phyloP scores from a whole-genome alignment of 2,113 vertebrate species.

The Clinocottus analis region DNA sequence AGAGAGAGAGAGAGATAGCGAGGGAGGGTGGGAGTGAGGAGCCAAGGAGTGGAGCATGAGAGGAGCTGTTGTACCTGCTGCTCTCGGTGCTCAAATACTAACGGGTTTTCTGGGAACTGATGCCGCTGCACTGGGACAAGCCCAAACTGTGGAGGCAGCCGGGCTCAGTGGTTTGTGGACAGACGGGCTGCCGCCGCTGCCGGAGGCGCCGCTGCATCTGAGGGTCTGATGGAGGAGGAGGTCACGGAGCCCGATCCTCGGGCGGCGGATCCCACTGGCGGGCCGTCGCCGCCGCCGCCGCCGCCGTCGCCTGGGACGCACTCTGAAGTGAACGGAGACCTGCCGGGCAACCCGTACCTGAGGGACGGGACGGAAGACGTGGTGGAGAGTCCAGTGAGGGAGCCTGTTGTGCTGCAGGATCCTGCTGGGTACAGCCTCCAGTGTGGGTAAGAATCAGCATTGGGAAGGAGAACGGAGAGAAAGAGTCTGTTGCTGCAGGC shows the following conservation, averaged over 20 bases:
- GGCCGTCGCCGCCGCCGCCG: conserved; percentile 22
- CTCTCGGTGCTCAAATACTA: conserved; percentile 77
- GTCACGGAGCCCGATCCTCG: conserved; percentile 71
- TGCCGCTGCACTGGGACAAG: conserved; percentile 77
- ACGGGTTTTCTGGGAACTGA: conserved; percentile 67
- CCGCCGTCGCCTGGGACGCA: conserved; percentile 26
- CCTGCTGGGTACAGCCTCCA: conserved; percentile 66
- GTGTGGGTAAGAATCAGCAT: conserved; percentile 79
- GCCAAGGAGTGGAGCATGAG: conserved; percentile 60
- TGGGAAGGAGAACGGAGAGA: neutral
- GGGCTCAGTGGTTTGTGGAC: conserved; percentile 70
- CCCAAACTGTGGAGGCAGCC: conserved; percentile 67
- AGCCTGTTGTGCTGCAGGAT: conserved; percentile 73
- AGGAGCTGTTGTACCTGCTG: conserved; percentile 74
- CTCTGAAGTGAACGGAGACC: conserved; percentile 69
- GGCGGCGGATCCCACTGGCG: conserved; percentile 53
- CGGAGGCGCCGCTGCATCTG: conserved; percentile 54
- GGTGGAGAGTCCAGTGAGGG: conserved; percentile 62
- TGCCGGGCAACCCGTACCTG: conserved; percentile 71
- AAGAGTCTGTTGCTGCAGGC: conserved; percentile 53
- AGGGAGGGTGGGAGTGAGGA: conserved; percentile 42
- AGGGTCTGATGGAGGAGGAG: conserved; percentile 81
- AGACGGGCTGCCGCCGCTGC: conserved; percentile 34
- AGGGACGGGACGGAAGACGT: conserved; percentile 50
- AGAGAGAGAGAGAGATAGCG: too few species aligned